phyloP scores from a whole-genome alignment of 1,140 invertebrate genomes.

The Microplitis mediator region DNA sequence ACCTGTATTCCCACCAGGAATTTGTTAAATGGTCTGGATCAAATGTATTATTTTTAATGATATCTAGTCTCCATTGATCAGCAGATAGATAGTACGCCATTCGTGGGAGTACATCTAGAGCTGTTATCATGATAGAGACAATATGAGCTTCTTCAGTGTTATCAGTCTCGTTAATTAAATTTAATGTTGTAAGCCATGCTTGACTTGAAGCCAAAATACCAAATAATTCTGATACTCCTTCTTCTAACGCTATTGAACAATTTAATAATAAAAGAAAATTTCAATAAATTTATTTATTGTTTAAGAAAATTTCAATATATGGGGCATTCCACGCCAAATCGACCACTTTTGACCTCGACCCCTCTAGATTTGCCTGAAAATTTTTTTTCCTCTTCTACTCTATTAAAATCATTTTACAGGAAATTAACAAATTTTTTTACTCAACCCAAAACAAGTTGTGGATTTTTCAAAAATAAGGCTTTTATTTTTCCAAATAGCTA shows the following conservation, averaged over 20 bases:
- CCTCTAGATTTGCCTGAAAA: no score
- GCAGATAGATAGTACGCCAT: conserved; percentile 67
- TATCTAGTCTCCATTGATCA: conserved; percentile 67
- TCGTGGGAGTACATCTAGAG: conserved; percentile 50
- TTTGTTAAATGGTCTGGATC: conserved; percentile 41
- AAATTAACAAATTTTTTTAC: no score
- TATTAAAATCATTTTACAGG: no score
- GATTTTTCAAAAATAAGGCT: no score
- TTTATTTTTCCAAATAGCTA: no score
- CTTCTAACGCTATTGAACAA: conserved; percentile 43
- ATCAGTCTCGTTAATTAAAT: conserved; percentile 36
- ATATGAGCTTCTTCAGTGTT: conserved; percentile 40
- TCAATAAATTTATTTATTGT: not conserved
- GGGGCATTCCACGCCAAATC: no score
- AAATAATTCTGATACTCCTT: conserved; percentile 48
- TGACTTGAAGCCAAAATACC: conserved; percentile 49
- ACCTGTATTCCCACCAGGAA: conserved; percentile 62
- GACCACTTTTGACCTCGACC: no score
- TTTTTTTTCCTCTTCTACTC: no score
- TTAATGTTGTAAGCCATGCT: conserved; percentile 42
- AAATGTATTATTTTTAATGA: conserved; percentile 57
- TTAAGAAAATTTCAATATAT: no score
- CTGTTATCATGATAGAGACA: conserved; percentile 49
- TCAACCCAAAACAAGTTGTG: no score
- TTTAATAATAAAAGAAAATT: not conserved